Evolutionary conservation across 1,140 invertebrate species (phyloP).

Genomic region (Philotrypesis tridentata): DNA sequence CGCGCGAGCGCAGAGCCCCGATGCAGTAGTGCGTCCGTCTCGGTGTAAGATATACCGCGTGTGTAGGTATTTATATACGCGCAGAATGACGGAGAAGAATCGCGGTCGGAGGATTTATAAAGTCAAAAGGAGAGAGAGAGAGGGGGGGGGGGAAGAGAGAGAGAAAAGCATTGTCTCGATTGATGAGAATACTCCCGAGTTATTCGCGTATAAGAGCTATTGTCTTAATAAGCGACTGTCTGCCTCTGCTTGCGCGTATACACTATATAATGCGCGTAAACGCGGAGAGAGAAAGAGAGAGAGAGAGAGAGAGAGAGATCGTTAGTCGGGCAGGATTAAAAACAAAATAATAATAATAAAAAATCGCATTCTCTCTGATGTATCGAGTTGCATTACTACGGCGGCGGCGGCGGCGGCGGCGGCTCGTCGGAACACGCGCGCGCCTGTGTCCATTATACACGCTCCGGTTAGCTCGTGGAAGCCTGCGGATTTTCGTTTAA

Average conservation of each 20-base stretch:
- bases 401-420: too few species aligned
- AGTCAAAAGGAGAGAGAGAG: too few species aligned
- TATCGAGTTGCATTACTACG: neutral
- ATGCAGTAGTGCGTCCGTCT: too few species aligned
- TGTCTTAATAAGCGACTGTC: neutral
- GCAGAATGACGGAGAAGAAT: constrained; percentile 1
- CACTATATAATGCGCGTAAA: neutral
- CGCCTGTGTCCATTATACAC: too few species aligned
- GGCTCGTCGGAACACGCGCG: too few species aligned
- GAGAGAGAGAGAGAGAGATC: too few species aligned
- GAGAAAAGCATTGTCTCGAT: neutral
- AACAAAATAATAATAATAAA: too few species aligned
- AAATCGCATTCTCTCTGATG: neutral
- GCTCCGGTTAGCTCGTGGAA: neutral
- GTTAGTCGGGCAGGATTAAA: neutral
- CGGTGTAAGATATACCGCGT: neutral
- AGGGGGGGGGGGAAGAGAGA: too few species aligned
- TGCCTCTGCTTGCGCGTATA: too few species aligned
- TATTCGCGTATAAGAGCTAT: neutral
- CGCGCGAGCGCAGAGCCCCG: too few species aligned
- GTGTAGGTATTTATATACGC: neutral
- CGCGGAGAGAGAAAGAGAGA: too few species aligned
- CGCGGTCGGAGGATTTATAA: neutral
- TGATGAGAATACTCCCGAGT: neutral
- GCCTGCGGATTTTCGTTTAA: neutral